Percentiles rank a stretch among this genome's conserved stretches.
phyloP scores from a whole-genome alignment of 92 coral and sea anemone genomes.

The Zoanthus sansibaricus region DNA sequence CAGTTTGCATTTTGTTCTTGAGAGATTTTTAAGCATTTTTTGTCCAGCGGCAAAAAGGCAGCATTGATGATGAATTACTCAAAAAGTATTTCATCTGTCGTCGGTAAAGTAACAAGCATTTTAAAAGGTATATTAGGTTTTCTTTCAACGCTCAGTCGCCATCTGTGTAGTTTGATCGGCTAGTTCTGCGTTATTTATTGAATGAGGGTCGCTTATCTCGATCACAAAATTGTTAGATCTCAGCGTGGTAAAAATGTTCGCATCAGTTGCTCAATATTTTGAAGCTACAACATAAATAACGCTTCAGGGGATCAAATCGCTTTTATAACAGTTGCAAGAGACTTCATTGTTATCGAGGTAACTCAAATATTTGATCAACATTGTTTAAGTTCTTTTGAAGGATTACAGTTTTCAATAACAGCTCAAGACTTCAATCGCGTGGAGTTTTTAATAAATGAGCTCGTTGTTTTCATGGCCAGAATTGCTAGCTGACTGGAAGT shows the following conservation, averaged over 20 bases:
- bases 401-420: constrained; percentile 18
- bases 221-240: constrained; percentile 1
- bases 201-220: constrained; percentile 21
- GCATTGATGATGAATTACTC: not conserved
- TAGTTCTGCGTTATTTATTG: constrained; percentile 15
- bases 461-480: constrained; percentile 14
- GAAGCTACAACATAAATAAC: not conserved
- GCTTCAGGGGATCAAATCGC: constrained; percentile 7
- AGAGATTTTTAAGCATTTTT: not conserved
- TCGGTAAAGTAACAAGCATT: constrained; percentile 2
- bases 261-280: not conserved
- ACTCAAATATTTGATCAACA: constrained; percentile 1
- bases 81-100: constrained; percentile 15
- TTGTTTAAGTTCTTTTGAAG: not conserved
- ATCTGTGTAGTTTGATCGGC: constrained; percentile 27
- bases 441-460: constrained; percentile 23
- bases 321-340: not conserved
- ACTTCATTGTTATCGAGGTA: not conserved
- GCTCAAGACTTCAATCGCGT: constrained; percentile 24
- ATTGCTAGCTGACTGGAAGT: constrained; percentile 17
- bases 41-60: not conserved
- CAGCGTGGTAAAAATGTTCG: not conserved
- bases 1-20: not conserved
- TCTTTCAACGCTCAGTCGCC: constrained; percentile 30
- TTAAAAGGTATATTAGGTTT: constrained; percentile 11